Base-by-base conservation (phyloP, 2,888 invertebrate species). In the Leptinotarsa haldemani region DNA sequence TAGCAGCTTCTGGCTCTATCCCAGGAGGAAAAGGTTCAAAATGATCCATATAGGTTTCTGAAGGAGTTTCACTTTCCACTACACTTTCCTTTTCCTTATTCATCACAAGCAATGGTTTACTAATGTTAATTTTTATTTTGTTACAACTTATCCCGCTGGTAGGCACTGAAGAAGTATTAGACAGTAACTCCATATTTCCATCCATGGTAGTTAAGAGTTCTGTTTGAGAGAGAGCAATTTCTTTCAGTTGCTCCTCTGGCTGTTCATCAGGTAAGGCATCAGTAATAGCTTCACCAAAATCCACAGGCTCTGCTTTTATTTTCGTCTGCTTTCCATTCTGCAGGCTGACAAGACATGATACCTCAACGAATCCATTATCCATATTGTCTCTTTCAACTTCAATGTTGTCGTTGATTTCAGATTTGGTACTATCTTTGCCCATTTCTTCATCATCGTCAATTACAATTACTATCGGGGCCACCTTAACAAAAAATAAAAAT, bases 41-140 rank as follows among this genome's bases (percentile, higher is more conserved):
- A 61, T 85, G 85, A 81, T 86, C 86, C 50, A 79, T 75, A 22
- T 73, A 76, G 18, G 74, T 76, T 70, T 81, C 82, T 30, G 82
- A 65, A 77, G 76, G 80, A 79, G 78, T 71, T 76, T 76, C 73
- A 73, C 53, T 72, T 61, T 76, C 79, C 68, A 61, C 74, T 61
- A 58, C 71, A 71, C 80, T 77, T 78, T 85, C 85, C 79, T 83
- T 87, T 81, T 88, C 88, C 86, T 81, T 87, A 80, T 87, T 86
- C 84, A 88, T 88, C 83, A 88, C 87, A 84, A 88, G 87, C 80
- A 92, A 85, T 13, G 92, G 89, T 86, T 94, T 94, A 81, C 93
- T 92, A 83, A 95, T 95, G 89, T 95, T 95, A 87, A 95, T 95
- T 83, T 94, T 93, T 79, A 95, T 95, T 85, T 91, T 92, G 81